Percentiles rank a stretch among this genome's conserved stretches.
These are phyloP conservation scores for Hoplias malabaricus DNA, from an alignment of 2,113 vertebrate species.

Conservation along the genomic window DNA sequence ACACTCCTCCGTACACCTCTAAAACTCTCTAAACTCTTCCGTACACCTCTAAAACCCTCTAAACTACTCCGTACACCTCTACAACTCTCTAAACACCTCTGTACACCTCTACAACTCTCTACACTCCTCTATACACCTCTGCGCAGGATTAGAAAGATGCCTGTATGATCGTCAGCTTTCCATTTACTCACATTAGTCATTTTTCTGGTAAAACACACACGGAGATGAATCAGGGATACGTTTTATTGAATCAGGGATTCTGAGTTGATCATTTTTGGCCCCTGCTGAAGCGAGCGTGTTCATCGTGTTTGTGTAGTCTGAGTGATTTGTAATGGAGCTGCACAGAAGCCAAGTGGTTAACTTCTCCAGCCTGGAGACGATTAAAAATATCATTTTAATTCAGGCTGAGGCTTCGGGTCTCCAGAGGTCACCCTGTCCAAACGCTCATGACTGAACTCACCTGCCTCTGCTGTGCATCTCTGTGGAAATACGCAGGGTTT, in stretches of 20 bases:
- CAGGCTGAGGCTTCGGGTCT: constrained; percentile 11
- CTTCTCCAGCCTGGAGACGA: constrained; percentile 62
- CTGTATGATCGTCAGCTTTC: background rate
- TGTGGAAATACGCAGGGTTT: constrained; percentile 59
- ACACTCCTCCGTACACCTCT: too few relatives aligned
- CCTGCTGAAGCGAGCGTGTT: constrained; percentile 46
- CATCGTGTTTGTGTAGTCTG: constrained; percentile 63
- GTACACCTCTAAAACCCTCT: too few relatives aligned
- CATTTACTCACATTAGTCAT: background rate
- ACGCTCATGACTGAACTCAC: constrained; percentile 67
- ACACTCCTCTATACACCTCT: too few relatives aligned
- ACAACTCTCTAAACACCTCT: too few relatives aligned
- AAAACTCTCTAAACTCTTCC: too few relatives aligned
- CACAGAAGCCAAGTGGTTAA: constrained; percentile 59
- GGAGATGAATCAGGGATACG: background rate
- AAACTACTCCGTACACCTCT: too few relatives aligned
- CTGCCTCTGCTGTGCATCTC: constrained; percentile 58
- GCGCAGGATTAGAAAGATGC: background rate
- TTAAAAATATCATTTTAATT: constrained; percentile 69
- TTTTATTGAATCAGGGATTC: background rate
- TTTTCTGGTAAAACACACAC: background rate
- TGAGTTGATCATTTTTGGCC: constrained; percentile 21
- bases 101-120: too few relatives aligned
- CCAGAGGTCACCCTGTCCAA: constrained; percentile 35
- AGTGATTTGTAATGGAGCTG: constrained; percentile 69